These are phyloP conservation scores for Metopolophium dirhodum DNA, from an alignment of 1,140 invertebrate species.

Conservation along the genomic window DNA sequence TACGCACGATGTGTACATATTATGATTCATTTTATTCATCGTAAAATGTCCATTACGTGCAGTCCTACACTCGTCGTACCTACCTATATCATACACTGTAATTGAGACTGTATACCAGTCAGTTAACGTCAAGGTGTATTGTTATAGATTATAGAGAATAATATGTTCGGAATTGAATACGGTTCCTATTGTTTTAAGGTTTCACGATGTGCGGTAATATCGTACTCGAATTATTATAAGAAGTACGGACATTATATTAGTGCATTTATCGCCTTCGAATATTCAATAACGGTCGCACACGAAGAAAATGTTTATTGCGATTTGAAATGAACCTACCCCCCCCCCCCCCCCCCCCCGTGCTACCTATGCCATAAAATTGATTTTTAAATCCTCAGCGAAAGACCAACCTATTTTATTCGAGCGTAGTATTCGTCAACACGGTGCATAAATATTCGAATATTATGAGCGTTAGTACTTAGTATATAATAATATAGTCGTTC, in stretches of 20 bases:
- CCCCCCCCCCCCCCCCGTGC: neutral
- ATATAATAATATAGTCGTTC: neutral
- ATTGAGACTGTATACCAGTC: neutral
- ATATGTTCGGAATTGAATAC: neutral
- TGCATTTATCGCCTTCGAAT: neutral
- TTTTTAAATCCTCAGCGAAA: neutral
- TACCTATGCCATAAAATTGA: neutral
- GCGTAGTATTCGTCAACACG: neutral
- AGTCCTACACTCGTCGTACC: neutral
- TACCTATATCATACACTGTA: neutral
- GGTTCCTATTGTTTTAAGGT: neutral
- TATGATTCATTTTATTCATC: neutral
- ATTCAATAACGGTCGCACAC: neutral
- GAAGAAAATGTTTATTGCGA: neutral
- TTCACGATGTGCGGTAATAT: neutral
- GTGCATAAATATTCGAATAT: neutral
- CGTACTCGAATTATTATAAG: neutral
- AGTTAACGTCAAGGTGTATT: neutral
- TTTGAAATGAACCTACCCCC: neutral
- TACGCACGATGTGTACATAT: neutral
- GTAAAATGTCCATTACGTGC: neutral
- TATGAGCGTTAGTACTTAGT: neutral
- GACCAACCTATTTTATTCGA: neutral
- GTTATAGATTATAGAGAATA: neutral
- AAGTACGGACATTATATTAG: neutral